Conservation (phyloP, 2,113 vertebrate genomes). For the Dicrurus megarhynchus region DNA sequence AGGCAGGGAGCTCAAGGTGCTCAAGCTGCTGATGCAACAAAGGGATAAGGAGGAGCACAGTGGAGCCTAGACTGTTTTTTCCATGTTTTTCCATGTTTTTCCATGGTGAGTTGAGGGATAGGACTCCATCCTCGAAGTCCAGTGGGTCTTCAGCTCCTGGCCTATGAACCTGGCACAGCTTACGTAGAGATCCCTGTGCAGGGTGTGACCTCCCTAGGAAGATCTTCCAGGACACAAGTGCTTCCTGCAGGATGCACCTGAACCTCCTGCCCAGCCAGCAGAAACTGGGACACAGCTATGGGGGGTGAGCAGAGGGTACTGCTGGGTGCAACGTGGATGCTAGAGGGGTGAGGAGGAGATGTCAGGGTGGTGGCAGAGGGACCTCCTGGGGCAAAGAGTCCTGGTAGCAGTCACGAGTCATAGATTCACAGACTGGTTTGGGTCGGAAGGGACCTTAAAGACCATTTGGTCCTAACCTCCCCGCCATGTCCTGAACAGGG, state of each 20-base stretch:
- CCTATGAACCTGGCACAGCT: neutral
- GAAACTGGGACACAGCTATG: accelerated
- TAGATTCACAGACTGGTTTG: neutral
- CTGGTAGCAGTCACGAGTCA: neutral
- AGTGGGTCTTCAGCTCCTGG: neutral
- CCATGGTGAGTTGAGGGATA: neutral
- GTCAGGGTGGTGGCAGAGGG: neutral
- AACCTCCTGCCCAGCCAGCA: neutral
- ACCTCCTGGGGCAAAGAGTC: neutral
- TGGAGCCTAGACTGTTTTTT: neutral
- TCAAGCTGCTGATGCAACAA: neutral
- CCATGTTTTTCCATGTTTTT: neutral
- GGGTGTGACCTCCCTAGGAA: neutral
- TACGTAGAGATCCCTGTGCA: neutral
- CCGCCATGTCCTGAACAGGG: too few species aligned
- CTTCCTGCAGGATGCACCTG: neutral
- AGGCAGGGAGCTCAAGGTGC: neutral
- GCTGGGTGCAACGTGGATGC: accelerated
- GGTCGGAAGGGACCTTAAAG: neutral
- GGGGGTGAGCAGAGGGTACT: neutral
- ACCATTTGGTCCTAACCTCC: neutral
- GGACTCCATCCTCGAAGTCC: neutral
- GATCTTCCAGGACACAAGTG: neutral
- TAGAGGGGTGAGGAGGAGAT: neutral
- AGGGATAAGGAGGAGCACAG: neutral